phyloP scores from a whole-genome alignment of 2,113 vertebrate genomes.

The Pionites leucogaster region DNA sequence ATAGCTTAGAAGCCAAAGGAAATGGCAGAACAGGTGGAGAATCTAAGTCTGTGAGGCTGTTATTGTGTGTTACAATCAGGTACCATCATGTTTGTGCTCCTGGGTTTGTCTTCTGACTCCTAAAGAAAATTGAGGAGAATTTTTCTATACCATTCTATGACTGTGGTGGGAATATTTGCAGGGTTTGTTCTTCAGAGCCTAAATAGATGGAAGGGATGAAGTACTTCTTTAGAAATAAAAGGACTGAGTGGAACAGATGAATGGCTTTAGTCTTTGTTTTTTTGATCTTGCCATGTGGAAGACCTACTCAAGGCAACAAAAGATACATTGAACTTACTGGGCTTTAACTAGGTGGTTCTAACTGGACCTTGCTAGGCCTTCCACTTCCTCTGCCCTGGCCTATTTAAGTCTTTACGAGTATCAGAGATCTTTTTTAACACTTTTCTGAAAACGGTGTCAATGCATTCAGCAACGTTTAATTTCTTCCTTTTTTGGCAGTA shows the following conservation, averaged over 20 bases:
- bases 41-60: background rate
- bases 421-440: background rate
- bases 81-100: accelerated
- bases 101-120: background rate
- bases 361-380: background rate
- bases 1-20: background rate
- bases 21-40: background rate
- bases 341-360: background rate
- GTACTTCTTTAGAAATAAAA: background rate
- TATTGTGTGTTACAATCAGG: background rate
- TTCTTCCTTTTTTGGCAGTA: background rate
- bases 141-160: background rate
- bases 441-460: background rate
- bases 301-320: background rate
- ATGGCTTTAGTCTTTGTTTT: background rate
- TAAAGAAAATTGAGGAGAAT: background rate
- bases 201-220: background rate
- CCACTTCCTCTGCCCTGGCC: background rate
- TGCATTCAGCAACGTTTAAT: background rate
- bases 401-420: background rate
- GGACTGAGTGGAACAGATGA: background rate
- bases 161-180: background rate
- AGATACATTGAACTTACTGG: background rate
- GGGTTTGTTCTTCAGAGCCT: background rate
- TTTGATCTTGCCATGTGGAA: background rate